These are phyloP conservation scores for Podarcis lilfordi DNA, from an alignment of 2,797 vertebrate species.

Conservation along the genomic window DNA sequence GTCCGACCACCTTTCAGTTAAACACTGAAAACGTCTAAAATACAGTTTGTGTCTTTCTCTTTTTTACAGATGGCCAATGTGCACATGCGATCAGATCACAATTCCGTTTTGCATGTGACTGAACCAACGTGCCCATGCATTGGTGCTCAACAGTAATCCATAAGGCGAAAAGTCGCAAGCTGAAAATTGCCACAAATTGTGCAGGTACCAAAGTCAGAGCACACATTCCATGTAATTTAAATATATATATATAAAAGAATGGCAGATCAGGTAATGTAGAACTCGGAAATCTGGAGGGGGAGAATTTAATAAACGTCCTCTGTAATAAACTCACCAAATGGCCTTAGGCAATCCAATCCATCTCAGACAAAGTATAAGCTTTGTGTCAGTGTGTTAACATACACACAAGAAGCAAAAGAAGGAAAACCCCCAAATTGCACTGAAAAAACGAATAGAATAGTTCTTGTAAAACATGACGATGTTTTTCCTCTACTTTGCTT, in stretches of 20 bases:
- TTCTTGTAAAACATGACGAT: too few relatives aligned
- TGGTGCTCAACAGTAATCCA: background rate
- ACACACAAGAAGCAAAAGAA: background rate
- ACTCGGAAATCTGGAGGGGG: too few relatives aligned
- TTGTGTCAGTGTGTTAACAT: background rate
- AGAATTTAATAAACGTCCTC: background rate
- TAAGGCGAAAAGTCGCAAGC: too few relatives aligned
- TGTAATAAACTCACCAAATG: background rate
- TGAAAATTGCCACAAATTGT: background rate
- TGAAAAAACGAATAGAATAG: too few relatives aligned
- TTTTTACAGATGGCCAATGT: background rate
- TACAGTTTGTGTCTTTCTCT: background rate
- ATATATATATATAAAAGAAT: background rate
- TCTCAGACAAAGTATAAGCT: background rate
- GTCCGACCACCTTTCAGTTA: background rate
- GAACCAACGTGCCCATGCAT: background rate
- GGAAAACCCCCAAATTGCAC: too few relatives aligned
- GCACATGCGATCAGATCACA: background rate
- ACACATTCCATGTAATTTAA: background rate
- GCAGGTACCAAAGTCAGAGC: background rate
- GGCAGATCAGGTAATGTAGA: background rate
- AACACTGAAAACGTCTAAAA: background rate
- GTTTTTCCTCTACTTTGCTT: too few relatives aligned
- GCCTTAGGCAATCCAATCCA: background rate
- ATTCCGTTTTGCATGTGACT: background rate